A percentile compares a stretch with the other conserved stretches of the same genome.
Evolutionary conservation across 64 coral and sea anemone species (phyloP).

Genomic region (Stichodactyla mertensii): DNA sequence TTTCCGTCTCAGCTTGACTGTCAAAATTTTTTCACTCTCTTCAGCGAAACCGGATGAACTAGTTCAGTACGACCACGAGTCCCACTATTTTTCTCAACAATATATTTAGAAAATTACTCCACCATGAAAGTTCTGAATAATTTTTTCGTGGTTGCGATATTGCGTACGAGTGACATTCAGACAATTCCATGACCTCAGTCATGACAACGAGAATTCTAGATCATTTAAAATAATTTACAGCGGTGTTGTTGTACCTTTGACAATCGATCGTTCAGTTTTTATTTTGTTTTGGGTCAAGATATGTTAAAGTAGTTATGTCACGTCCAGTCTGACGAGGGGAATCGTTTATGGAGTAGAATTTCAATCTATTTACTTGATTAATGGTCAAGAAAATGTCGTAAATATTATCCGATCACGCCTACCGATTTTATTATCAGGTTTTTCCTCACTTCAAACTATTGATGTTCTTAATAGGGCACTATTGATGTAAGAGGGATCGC

Average conservation of each 20-base stretch:
- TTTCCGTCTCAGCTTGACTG: not conserved
- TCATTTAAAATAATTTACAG: not conserved
- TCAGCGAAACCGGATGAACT: not conserved
- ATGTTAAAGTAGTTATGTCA: not conserved
- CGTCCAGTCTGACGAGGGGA: not conserved
- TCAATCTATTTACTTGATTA: not conserved
- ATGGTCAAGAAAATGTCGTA: not conserved
- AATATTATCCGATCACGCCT: conserved; percentile 15
- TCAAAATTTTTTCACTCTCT: not conserved
- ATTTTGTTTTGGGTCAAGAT: conserved; percentile 3
- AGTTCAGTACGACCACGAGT: not conserved
- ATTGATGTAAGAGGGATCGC: not conserved
- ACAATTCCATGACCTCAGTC: not conserved
- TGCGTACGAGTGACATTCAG: not conserved
- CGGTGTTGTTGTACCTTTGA: not conserved
- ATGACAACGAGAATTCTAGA: not conserved
- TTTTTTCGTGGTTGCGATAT: no score
- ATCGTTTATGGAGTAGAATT: not conserved
- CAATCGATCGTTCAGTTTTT: not conserved
- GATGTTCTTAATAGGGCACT: not conserved
- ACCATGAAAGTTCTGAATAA: no score
- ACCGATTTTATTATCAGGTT: not conserved
- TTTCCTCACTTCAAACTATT: not conserved
- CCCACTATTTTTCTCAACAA: not conserved
- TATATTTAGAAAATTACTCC: not conserved